Evolutionary conservation across 2,888 invertebrate genomes (phyloP), one percentile per base, ranked within the genome.

Genomic region (Tipula vernalis): DNA sequence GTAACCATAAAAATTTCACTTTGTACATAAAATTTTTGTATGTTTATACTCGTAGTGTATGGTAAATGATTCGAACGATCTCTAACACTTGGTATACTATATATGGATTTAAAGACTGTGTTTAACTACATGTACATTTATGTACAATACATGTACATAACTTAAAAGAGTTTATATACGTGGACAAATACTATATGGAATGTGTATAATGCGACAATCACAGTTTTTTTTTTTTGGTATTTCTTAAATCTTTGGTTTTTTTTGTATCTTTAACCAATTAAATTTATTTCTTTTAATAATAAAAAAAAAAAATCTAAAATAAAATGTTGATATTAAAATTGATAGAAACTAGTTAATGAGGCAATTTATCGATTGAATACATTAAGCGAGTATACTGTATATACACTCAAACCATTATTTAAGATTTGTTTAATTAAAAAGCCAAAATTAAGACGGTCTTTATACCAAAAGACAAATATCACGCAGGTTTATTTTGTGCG

Each of bases 291-390:
- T 71, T 71, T 71, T 71, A 71, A 71, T 71, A 71, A 10, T 28
- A 71, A 71, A 71, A 44, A 39, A 39, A 39, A 39, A 39, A 39
- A 39, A 39, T 39, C 39, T 39, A 39, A 39, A 71, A 71, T 71
- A 71, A 71, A 18, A 71, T 71, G 6, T 71, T 28, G 28, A 28
- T 71, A 71, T 71, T 71, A 71, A 71, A 71, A 71, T 71, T 28
- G 71, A 71, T 71, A 71, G 71, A 71, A 71, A 71, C 71, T 71
- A 71, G 71, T 71, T 71, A 71, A 71, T 71, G 71, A 71, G 71
- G 71, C 71, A 71, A 28, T 71, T 71, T 71, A 71, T 71, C 71
- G 71, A 71, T 71, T 71, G 71, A 71, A 71, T 71, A 71, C 71
- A 71, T 71, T 71, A 71, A 71, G 71, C 71, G 71, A 71, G 71